phyloP scores from a whole-genome alignment of 53 echinoderm and acorn worm species.

The Luidia sarsii region DNA sequence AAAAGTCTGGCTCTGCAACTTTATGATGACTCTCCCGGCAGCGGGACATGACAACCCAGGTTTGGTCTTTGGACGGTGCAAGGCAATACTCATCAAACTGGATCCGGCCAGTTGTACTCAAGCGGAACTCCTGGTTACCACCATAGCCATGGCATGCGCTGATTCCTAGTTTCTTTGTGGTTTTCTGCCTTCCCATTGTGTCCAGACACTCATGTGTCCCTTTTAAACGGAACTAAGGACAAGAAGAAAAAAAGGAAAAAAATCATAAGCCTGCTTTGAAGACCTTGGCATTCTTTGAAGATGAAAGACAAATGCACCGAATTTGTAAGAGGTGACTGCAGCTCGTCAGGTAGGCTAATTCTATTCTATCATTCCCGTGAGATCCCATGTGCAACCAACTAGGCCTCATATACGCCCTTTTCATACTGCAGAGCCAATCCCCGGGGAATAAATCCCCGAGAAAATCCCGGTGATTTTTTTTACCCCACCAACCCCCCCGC shows the following conservation, averaged over 20 bases:
- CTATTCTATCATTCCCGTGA: too few relatives aligned
- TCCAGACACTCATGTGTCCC: slow-evolving; percentile 71
- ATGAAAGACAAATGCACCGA: too few relatives aligned
- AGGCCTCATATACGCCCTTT: too few relatives aligned
- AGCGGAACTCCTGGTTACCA: slow-evolving; percentile 84
- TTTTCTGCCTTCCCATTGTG: slow-evolving; percentile 61
- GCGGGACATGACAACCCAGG: neutral
- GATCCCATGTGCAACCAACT: too few relatives aligned
- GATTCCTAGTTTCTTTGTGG: slow-evolving; percentile 49
- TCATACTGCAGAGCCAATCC: too few relatives aligned
- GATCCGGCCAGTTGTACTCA: slow-evolving; percentile 61
- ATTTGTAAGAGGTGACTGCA: too few relatives aligned
- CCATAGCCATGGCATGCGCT: slow-evolving; percentile 87
- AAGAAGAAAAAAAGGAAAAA: neutral
- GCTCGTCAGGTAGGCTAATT: too few relatives aligned
- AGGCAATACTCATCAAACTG: slow-evolving; percentile 68
- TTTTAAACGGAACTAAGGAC: slow-evolving; percentile 56
- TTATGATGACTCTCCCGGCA: slow-evolving; percentile 5
- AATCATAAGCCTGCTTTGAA: neutral
- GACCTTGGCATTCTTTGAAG: too few relatives aligned
- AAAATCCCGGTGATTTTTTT: too few relatives aligned
- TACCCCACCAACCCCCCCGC: too few relatives aligned
- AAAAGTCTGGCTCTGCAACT: neutral
- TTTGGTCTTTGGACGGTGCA: neutral
- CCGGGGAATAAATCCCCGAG: too few relatives aligned